Evolutionary conservation across 1,140 invertebrate genomes (phyloP).

Genomic region (Heliconius nattereri): DNA sequence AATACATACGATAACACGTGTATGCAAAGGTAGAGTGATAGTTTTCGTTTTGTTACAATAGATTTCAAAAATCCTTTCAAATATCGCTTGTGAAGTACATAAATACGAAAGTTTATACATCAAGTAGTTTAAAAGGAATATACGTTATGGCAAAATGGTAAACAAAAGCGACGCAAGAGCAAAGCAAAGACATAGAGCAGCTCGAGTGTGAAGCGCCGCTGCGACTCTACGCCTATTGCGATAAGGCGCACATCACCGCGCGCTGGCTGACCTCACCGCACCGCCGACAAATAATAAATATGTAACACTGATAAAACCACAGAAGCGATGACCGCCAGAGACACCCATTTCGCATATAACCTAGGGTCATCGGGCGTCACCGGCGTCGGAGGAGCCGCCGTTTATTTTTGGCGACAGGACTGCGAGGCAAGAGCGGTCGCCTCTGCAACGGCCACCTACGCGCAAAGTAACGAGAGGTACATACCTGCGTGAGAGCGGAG

Average conservation of each 20-base stretch:
- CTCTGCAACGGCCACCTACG: constrained; percentile 25
- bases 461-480: constrained; percentile 51
- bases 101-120: neutral
- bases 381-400: constrained; percentile 30
- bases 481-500: constrained; percentile 69
- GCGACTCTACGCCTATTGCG: constrained; percentile 68
- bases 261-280: constrained; percentile 73
- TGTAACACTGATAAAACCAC: constrained; percentile 79
- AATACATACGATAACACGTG: constrained; percentile 8
- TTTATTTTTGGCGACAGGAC: constrained; percentile 55
- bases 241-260: constrained; percentile 74
- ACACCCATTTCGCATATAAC: constrained; percentile 66
- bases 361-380: constrained; percentile 34
- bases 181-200: constrained; percentile 65
- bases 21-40: neutral
- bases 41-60: neutral
- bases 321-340: constrained; percentile 75
- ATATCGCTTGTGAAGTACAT: neutral
- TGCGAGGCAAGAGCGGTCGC: constrained; percentile 30
- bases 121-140: neutral
- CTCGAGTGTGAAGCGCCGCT: constrained; percentile 60
- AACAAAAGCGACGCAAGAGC: constrained; percentile 74
- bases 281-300: constrained; percentile 80
- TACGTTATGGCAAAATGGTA: constrained; percentile 41
- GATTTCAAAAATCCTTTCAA: neutral